Evolutionary conservation across 1,140 invertebrate species (phyloP).

Genomic region (Euwallacea fornicatus): DNA sequence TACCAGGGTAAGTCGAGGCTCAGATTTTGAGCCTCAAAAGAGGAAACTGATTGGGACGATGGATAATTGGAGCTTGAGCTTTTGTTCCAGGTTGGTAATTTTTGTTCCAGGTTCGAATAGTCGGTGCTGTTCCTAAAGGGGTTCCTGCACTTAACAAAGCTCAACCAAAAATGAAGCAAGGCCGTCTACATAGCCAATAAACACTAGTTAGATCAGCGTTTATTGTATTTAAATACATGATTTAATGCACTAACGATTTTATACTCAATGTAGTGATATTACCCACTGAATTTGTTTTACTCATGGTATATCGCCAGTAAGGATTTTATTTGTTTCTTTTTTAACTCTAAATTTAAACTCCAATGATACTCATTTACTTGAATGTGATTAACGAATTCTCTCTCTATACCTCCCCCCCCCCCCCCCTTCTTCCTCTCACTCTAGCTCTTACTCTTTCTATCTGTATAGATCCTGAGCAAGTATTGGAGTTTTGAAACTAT

Average conservation of each 20-base stretch:
- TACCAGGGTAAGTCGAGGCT: slow-evolving; percentile 57
- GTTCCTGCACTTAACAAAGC: slow-evolving; percentile 46
- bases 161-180: slow-evolving; percentile 56
- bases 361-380: no score
- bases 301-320: no score
- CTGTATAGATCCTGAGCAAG: no score
- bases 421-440: no score
- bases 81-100: slow-evolving; percentile 2
- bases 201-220: slow-evolving; percentile 2
- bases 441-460: no score
- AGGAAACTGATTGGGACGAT: no score
- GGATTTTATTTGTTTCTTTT: no score
- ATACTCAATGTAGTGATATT: slow-evolving; percentile 22
- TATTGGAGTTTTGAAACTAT: no score
- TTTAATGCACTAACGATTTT: slow-evolving; percentile 16
- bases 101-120: slow-evolving; percentile 60
- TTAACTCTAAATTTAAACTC: no score
- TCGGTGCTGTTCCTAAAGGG: slow-evolving; percentile 75
- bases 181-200: slow-evolving; percentile 58
- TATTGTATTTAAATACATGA: not conserved
- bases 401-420: no score
- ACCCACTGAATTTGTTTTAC: not conserved
- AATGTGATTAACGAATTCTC: no score
- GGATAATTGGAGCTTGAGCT: not conserved
- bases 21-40: not conserved